phyloP scores from a whole-genome alignment of 2,797 vertebrate species.

The Miichthys miiuy region DNA sequence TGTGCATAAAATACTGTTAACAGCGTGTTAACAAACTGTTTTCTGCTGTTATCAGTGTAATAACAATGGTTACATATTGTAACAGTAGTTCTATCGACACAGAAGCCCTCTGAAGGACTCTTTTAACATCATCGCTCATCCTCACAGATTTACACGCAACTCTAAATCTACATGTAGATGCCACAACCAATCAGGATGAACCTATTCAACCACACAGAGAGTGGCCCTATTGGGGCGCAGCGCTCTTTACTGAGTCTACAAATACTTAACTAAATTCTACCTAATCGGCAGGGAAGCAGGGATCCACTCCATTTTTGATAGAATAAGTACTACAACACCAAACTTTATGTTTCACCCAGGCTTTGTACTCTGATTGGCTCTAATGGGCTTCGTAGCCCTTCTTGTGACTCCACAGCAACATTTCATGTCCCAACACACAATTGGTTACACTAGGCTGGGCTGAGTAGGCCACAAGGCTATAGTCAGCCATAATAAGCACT shows the following conservation, averaged over 20 bases:
- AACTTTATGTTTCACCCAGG: constrained; percentile 18
- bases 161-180: constrained; percentile 21
- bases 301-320: constrained; percentile 26
- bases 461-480: neutral
- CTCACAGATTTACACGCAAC: constrained; percentile 12
- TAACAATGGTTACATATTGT: constrained; percentile 62
- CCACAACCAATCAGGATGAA: constrained; percentile 26
- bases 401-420: constrained; percentile 7
- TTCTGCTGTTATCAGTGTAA: constrained; percentile 59
- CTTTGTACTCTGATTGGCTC: constrained; percentile 40
- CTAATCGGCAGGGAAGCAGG: constrained; percentile 18
- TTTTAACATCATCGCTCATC: constrained; percentile 9
- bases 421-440: constrained; percentile 13
- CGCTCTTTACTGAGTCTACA: neutral
- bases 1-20: constrained; percentile 65
- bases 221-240: neutral
- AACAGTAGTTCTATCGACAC: constrained; percentile 43
- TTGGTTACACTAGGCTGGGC: constrained; percentile 16
- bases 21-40: constrained; percentile 43
- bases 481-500: constrained; percentile 1
- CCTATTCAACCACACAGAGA: constrained; percentile 6
- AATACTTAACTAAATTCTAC: constrained; percentile 14
- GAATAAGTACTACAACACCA: constrained; percentile 20
- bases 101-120: constrained; percentile 36
- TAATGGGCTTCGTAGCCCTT: constrained; percentile 13